A percentile compares a stretch with the other conserved stretches of the same genome.
Evolutionary conservation across 2,113 vertebrate species (phyloP).

Genomic region (Pitta sordida): DNA sequence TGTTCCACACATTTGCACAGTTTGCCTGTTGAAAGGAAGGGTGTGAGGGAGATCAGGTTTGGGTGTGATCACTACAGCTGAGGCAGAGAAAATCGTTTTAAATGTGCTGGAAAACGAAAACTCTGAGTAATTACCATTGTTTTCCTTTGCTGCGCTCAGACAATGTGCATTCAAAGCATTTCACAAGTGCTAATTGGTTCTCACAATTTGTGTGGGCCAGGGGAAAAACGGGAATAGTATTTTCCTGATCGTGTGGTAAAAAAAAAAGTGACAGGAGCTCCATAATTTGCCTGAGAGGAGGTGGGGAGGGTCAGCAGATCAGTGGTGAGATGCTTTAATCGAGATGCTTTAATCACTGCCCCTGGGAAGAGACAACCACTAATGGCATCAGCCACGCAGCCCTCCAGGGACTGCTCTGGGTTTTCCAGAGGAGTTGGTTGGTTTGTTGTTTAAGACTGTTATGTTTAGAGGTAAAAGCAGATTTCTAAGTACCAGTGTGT

Average conservation of each 20-base stretch:
- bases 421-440: not conserved
- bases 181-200: not conserved
- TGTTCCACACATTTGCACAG: not conserved
- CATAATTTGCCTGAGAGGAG: not conserved
- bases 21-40: not conserved
- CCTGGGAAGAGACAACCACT: not conserved
- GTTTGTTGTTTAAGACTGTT: not conserved
- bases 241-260: not conserved
- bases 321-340: not conserved
- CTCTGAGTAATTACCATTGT: not conserved
- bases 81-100: not conserved
- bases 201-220: not conserved
- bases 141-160: not conserved
- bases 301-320: not conserved
- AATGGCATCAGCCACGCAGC: not conserved
- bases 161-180: not conserved
- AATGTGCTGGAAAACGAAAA: slow-evolving; percentile 10
- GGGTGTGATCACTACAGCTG: not conserved
- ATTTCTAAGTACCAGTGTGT: not conserved
- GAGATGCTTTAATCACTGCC: not conserved
- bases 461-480: not conserved
- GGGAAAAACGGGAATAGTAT: not conserved
- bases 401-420: not conserved
- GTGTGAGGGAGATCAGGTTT: not conserved
- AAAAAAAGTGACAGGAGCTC: not conserved